Conservation (phyloP, 2,113 vertebrate species). For the Lathamus discolor region DNA sequence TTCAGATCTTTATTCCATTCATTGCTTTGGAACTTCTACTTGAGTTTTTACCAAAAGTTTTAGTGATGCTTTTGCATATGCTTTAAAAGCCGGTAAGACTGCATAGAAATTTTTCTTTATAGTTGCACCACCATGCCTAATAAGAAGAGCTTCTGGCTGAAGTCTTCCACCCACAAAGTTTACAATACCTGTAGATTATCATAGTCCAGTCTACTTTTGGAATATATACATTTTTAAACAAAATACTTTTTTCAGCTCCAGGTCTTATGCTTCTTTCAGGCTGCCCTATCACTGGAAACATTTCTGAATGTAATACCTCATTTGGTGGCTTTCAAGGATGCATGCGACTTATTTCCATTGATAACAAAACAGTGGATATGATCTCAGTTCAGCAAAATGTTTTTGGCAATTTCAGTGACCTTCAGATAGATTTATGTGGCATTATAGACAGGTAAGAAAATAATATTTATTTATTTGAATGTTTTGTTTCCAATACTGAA, state of each 20-base stretch:
- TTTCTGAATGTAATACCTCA: slow-evolving; percentile 78
- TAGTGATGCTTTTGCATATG: neutral
- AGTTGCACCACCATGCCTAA: neutral
- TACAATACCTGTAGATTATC: neutral
- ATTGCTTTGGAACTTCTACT: neutral
- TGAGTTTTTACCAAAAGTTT: neutral
- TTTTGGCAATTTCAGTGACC: slow-evolving; percentile 88
- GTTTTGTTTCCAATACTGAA: neutral
- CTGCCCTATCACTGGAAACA: slow-evolving; percentile 76
- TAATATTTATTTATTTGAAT: neutral
- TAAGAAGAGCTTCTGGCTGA: neutral
- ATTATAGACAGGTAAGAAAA: slow-evolving; percentile 89
- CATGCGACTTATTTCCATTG: slow-evolving; percentile 83
- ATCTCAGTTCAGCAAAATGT: slow-evolving; percentile 86
- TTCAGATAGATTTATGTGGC: slow-evolving; percentile 92
- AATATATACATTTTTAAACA: neutral
- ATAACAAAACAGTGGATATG: slow-evolving; percentile 79
- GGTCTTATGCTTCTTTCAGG: slow-evolving; percentile 74
- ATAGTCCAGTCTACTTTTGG: neutral
- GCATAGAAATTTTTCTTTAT: neutral
- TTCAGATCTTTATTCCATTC: neutral
- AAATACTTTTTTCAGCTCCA: neutral
- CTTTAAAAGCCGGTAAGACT: neutral
- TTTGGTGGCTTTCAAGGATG: slow-evolving; percentile 89
- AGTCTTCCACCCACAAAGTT: neutral